phyloP scores from a whole-genome alignment of 2,888 invertebrate species.

The Euplagia quadripunctaria region DNA sequence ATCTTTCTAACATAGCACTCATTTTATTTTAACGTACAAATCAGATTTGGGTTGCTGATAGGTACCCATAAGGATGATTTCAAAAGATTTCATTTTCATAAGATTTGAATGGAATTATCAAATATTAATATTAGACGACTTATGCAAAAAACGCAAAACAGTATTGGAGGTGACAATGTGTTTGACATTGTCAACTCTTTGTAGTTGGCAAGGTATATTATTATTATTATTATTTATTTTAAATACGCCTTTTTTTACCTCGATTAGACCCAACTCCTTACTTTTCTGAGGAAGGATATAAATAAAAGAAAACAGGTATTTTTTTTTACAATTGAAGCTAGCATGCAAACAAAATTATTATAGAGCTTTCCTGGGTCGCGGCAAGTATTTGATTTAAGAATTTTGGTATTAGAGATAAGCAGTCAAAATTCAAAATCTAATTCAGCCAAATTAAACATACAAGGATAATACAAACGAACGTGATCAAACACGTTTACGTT shows the following conservation, averaged over 20 bases:
- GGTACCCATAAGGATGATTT: too few relatives aligned
- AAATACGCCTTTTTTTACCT: too few relatives aligned
- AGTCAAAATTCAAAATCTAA: neutral
- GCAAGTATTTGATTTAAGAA: neutral
- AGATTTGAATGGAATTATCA: too few relatives aligned
- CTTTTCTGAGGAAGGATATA: neutral
- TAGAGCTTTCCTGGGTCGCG: neutral
- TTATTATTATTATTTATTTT: too few relatives aligned
- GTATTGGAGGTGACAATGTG: too few relatives aligned
- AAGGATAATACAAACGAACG: neutral
- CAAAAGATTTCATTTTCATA: too few relatives aligned
- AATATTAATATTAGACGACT: too few relatives aligned
- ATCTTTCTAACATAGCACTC: too few relatives aligned
- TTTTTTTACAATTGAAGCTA: neutral
- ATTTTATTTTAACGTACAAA: too few relatives aligned
- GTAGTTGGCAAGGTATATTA: neutral
- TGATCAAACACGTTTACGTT: constrained; percentile 2
- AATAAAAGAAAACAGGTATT: neutral
- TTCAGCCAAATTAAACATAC: neutral
- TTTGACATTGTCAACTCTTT: neutral
- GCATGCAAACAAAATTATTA: neutral
- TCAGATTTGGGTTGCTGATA: too few relatives aligned
- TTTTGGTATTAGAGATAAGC: neutral
- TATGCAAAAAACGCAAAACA: too few relatives aligned
- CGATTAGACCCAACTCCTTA: too few relatives aligned